A percentile compares a stretch with the other conserved stretches of the same genome.
Conservation (phyloP, 2,113 vertebrate genomes). For the Meleagris gallopavo region DNA sequence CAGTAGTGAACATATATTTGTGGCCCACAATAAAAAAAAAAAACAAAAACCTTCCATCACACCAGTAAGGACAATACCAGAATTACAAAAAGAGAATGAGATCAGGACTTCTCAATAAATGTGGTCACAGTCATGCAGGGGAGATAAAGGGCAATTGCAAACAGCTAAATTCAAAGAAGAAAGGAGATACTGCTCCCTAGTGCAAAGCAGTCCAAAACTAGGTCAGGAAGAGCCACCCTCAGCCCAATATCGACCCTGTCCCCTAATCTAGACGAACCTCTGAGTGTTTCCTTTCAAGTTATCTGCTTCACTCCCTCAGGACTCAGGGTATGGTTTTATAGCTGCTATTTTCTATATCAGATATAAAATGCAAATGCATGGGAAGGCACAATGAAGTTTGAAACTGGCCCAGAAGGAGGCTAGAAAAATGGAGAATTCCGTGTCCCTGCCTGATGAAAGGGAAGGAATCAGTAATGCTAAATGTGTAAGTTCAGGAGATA, state of each 20-base stretch:
- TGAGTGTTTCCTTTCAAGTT: constrained; percentile 31
- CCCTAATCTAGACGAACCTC: constrained; percentile 19
- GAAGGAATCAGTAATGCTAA: constrained; percentile 53
- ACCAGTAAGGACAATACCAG: not conserved
- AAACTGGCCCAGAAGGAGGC: constrained; percentile 37
- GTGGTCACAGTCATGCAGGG: not conserved
- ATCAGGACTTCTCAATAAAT: not conserved
- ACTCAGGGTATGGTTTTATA: constrained; percentile 11
- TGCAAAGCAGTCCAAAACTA: not conserved
- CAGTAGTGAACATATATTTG: not conserved
- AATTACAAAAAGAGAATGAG: not conserved
- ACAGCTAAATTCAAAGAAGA: not conserved
- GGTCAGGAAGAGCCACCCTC: not conserved
- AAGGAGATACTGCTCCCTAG: not conserved
- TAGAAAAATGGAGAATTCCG: constrained; percentile 20
- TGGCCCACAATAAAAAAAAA: not conserved
- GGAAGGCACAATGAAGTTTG: constrained; percentile 32
- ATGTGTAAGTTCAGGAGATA: constrained; percentile 45
- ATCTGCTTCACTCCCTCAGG: not conserved
- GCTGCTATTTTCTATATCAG: constrained; percentile 38
- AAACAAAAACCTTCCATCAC: not conserved
- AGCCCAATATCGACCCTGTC: not conserved
- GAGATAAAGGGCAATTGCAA: not conserved
- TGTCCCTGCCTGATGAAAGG: constrained; percentile 43
- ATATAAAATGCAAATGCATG: constrained; percentile 51